Base-by-base conservation (phyloP, 2,113 vertebrate species). In the Andinoacara biseriatus region DNA sequence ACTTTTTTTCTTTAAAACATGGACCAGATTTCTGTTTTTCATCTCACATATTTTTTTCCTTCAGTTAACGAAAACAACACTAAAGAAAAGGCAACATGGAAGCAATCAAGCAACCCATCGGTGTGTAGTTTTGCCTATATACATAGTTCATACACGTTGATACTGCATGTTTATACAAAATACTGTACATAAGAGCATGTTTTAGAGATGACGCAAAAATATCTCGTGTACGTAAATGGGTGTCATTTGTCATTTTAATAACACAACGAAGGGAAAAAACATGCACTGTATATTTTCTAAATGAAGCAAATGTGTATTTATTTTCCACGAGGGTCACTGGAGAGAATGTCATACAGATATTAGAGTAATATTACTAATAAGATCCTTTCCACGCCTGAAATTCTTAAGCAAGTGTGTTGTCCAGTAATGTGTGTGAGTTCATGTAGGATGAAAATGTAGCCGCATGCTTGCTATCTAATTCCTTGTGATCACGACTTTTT, bases 121-220 rank as follows among this genome's bases (percentile, higher is more conserved):
- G 92, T 93, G 92, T 95, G 95, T 96, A 96, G 95, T 94, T 96
- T 91, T 89, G 91, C 92, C 86, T 96, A 95, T 96, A 96, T 92
- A 95, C 89, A 95, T 95, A 95, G 93, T 93, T 93, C 94, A 93
- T 91, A 93, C 94, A 93, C 94, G 90, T 38, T 95, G 95, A 90
- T 96, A 96, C 91, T 97, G 97, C 98, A 97, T 97, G 97, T 94
- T 95, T 92, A 93, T 95, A 95, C 94, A 95, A 95, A 91, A 90
- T 90, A 95, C 82, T 94, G 95, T 97, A 97, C 94, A 96, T 91
- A 97, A 95, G 95, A 91, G 97, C 98, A 98, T 97, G 98, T 96
- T 93, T 96, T 95, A 95, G 94, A 96, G 91, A 95, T 78, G 5
- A 95, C 92, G 95, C 94, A 95, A 95, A 95, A 94, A 95, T 95